Evolutionary conservation across 2,797 vertebrate species (phyloP).

Genomic region (Anguilla pacifica): DNA sequence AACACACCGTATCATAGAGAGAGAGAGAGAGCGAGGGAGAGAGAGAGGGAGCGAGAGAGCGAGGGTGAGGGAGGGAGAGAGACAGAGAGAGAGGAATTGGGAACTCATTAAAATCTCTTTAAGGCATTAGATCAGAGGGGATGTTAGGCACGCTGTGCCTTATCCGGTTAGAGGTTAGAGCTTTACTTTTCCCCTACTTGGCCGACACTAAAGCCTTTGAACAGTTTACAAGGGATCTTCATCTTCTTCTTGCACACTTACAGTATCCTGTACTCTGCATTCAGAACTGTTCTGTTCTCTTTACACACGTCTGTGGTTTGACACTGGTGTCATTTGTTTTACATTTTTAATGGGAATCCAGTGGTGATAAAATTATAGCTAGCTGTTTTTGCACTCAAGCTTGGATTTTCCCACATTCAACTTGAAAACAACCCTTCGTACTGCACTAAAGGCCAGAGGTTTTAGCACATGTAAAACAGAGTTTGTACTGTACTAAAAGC

Average conservation of each 20-base stretch:
- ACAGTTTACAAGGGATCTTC: neutral
- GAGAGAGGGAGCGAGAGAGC: neutral
- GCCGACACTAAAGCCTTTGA: neutral
- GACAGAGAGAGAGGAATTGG: neutral
- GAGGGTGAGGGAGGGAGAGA: too few relatives aligned
- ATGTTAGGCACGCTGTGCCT: neutral
- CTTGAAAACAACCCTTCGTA: neutral
- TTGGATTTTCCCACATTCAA: neutral
- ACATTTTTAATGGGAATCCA: neutral
- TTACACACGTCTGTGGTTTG: neutral
- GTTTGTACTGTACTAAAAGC: neutral
- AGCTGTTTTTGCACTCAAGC: neutral
- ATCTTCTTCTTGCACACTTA: neutral
- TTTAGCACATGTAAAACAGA: too few relatives aligned
- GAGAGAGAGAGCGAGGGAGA: neutral
- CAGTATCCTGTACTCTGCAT: neutral
- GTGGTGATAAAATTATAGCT: conserved; percentile 1
- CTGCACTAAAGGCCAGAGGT: neutral
- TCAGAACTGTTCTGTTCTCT: neutral
- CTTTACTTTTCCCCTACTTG: neutral
- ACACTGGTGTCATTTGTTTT: neutral
- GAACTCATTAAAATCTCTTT: conserved; percentile 9
- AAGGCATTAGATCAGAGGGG: neutral
- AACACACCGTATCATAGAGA: neutral
- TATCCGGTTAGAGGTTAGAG: neutral